Evolutionary conservation across 2,888 invertebrate species (phyloP).

Genomic region (Epinotia nisella): DNA sequence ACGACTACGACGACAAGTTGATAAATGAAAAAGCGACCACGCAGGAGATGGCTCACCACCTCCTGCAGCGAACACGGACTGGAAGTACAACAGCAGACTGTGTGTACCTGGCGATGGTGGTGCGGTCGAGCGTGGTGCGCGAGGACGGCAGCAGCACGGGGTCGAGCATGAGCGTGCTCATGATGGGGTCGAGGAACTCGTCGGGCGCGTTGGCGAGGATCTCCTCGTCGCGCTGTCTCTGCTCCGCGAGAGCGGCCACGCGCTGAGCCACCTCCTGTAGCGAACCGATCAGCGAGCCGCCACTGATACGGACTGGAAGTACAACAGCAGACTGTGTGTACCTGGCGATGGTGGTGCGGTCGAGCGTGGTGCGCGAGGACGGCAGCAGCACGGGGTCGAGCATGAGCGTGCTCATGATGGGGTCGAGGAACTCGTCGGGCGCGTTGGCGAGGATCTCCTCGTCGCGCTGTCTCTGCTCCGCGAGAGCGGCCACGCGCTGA

Average conservation of each 20-base stretch:
- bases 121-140: not conserved
- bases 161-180: conserved; percentile 86
- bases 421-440: conserved; percentile 98
- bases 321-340: conserved; percentile 71
- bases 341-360: conserved; percentile 96
- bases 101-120: no score
- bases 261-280: conserved; percentile 89
- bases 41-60: conserved; percentile 89
- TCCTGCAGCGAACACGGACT: conserved; percentile 89
- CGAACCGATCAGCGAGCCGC: conserved; percentile 89
- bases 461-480: conserved; percentile 88
- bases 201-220: conserved; percentile 95
- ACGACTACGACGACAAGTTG: no score
- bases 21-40: conserved; percentile 81
- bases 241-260: conserved; percentile 87
- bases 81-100: no score
- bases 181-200: conserved; percentile 98
- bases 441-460: conserved; percentile 95
- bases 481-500: conserved; percentile 87
- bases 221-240: conserved; percentile 92
- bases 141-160: not conserved
- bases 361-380: conserved; percentile 95
- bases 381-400: conserved; percentile 96
- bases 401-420: conserved; percentile 99
- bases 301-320: no score